These are phyloP conservation scores for Latrodectus geometricus DNA, from an alignment of 1,140 invertebrate genomes.

Conservation along the genomic window DNA sequence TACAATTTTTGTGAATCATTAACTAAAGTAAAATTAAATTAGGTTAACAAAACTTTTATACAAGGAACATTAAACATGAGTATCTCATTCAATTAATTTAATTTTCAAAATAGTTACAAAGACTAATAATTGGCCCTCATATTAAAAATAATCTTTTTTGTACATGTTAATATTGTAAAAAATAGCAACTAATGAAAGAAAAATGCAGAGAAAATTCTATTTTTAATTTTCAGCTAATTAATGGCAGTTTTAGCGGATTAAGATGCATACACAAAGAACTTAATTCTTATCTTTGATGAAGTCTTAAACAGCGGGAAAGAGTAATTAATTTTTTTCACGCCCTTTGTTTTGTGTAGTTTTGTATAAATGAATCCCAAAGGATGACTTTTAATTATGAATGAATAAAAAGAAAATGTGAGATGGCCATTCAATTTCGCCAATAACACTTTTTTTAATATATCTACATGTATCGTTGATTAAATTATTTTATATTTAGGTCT, in stretches of 20 bases:
- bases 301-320: constrained; percentile 25
- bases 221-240: constrained; percentile 21
- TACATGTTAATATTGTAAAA: no score
- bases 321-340: constrained; percentile 35
- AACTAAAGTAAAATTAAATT: no score
- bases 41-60: no score
- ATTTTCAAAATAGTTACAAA: no score
- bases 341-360: not conserved
- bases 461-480: no score
- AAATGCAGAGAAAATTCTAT: not conserved
- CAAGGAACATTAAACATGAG: no score
- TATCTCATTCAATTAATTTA: no score
- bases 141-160: no score
- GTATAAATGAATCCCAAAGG: not conserved
- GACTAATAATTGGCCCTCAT: no score
- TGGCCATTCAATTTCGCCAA: not conserved
- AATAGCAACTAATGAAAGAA: no score
- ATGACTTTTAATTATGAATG: not conserved
- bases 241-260: constrained; percentile 18
- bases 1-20: no score
- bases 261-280: constrained; percentile 5
- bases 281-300: constrained; percentile 17
- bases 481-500: no score
- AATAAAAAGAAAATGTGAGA: not conserved
- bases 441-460: not conserved